A percentile compares a stretch with the other conserved stretches of the same genome.
Evolutionary conservation across 2,888 invertebrate genomes (phyloP).

Genomic region (Scotopteryx bipunctaria): DNA sequence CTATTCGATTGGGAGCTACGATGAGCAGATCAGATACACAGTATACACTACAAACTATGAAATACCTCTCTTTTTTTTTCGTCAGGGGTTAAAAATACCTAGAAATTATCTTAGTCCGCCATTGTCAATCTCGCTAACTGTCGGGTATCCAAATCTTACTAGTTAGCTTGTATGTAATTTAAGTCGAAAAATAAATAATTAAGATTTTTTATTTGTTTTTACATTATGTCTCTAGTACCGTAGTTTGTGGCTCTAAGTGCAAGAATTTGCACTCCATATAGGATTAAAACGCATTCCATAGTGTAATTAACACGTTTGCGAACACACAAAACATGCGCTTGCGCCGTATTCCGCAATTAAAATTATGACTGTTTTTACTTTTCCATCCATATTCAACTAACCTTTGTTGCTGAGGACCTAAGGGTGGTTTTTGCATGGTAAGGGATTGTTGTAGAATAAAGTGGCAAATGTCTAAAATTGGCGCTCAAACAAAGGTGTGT

Average conservation of each 20-base stretch:
- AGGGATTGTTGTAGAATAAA: conserved; percentile 45
- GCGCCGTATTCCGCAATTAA: conserved; percentile 70
- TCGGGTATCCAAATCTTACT: conserved; percentile 14
- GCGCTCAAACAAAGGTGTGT: conserved; percentile 72
- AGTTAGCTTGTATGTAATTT: conserved; percentile 26
- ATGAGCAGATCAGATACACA: too few species aligned
- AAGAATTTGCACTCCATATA: conserved; percentile 69
- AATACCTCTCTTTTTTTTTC: too few species aligned
- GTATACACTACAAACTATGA: too few species aligned
- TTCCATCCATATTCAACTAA: not conserved
- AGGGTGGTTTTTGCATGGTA: conserved; percentile 38
- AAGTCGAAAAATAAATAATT: conserved; percentile 26
- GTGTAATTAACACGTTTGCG: conserved; percentile 73
- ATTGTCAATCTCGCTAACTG: not conserved
- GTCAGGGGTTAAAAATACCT: too few species aligned
- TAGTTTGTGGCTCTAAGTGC: conserved; percentile 41
- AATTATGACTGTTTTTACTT: conserved; percentile 47
- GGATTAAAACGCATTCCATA: conserved; percentile 59
- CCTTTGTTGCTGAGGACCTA: conserved; percentile 34
- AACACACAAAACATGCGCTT: conserved; percentile 57
- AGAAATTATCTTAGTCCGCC: conserved; percentile 2
- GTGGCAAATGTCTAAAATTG: conserved; percentile 67
- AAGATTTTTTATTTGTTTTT: conserved; percentile 14
- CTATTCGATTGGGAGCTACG: too few species aligned
- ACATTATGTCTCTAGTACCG: not conserved